Conservation (phyloP, 2,113 vertebrate genomes). For the Mohoua ochrocephala region DNA sequence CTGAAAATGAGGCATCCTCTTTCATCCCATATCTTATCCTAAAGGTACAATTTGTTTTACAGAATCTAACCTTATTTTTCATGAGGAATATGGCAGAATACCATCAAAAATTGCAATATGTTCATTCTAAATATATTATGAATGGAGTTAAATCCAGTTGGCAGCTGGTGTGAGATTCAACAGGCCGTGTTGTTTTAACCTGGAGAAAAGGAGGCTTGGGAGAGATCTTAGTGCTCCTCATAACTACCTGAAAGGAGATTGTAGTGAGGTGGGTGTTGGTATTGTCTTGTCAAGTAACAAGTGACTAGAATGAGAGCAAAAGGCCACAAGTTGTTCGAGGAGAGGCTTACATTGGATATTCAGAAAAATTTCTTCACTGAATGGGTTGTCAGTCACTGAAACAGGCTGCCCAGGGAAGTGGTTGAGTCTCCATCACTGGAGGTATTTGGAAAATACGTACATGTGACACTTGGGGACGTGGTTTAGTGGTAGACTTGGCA, state of each 20-base stretch:
- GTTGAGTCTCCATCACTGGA: not conserved
- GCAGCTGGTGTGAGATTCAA: not conserved
- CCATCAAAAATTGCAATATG: not conserved
- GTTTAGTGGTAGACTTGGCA: not conserved
- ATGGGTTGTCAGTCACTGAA: not conserved
- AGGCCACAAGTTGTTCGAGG: accelerated
- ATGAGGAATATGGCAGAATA: not conserved
- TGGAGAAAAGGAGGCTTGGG: not conserved
- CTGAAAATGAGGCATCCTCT: conserved; percentile 91
- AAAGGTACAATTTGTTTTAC: conserved; percentile 75
- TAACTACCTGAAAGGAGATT: not conserved
- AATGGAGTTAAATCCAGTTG: not conserved
- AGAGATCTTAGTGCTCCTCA: not conserved
- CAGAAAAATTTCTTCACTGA: not conserved
- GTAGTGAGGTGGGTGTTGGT: not conserved
- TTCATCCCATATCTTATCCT: conserved; percentile 94
- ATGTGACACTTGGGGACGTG: accelerated
- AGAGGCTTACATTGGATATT: not conserved
- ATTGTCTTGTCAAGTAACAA: not conserved
- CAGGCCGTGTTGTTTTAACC: not conserved
- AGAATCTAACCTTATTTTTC: not conserved
- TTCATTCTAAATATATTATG: not conserved
- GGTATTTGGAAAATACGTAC: not conserved
- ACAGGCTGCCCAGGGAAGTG: not conserved
- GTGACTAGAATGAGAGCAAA: not conserved